Base-by-base conservation (phyloP, 1,140 invertebrate species). In the Armadillidium nasatum region DNA sequence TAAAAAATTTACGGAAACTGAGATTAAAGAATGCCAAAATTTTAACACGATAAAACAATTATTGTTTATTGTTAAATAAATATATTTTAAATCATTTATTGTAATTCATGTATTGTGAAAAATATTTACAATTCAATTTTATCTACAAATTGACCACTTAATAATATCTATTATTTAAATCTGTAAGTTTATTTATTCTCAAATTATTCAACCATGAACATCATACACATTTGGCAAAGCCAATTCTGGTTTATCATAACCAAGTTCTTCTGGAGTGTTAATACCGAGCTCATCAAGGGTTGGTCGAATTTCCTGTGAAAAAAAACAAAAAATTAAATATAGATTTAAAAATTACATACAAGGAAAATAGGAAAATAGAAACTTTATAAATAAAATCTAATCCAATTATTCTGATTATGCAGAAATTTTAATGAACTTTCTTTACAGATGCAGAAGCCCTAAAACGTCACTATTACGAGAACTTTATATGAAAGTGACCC, bases 181-280 rank as follows among this genome's bases (percentile, higher is more conserved):
- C 11, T n/a, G n/a, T n/a, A n/a, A n/a, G n/a, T n/a, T n/a, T 60
- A 60, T 11, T n/a, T n/a, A 60, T 11, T 11, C n/a, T n/a, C n/a
- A n/a, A n/a, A n/a, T n/a, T n/a, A n/a, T n/a, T 70, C 19, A 23
- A 6, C 7, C 4, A 13, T 15, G 9, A 45, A 15, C 67, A 19
- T 94, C 90, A 84, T 89, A 92, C 70, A 93, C 90, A 83, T 88
- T 89, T 82, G 90, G 84, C 75, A 95, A 87, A 76, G 91, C 92
- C 83, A 99, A 87, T 87, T 99, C 97, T 72, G 97, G 97, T 86
- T 98, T 94, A 85, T 98, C 95, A 84, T 96, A 98, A 71, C 96
- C 96, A 82, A 99, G 87, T 83, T 98, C 94, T 86, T 98, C 97
- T 13, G 93, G 93, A 21, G 96, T 98, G 43, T 89, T 90, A 81